A percentile compares a stretch with the other conserved stretches of the same genome.
Evolutionary conservation across 1,140 invertebrate species (phyloP).

Genomic region (Procambarus clarkii): DNA sequence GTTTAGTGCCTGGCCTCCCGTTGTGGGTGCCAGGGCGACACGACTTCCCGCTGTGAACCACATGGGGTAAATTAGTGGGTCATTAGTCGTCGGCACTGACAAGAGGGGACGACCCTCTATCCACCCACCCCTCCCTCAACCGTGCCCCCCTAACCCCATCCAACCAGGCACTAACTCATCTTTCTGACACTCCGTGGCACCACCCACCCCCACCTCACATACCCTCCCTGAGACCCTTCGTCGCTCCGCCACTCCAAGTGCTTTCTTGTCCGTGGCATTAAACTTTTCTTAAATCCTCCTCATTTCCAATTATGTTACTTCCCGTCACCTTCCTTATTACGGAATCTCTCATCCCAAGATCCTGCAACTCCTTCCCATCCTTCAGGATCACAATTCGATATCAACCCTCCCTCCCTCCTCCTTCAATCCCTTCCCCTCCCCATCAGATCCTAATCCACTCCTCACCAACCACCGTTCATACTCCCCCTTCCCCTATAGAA

Average conservation of each 20-base stretch:
- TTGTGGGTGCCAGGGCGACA: conserved; percentile 59
- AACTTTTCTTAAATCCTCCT: not conserved
- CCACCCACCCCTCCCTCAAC: not conserved
- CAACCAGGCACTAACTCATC: not conserved
- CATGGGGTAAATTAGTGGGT: conserved; percentile 67
- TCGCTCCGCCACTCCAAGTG: not conserved
- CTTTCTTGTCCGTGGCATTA: not conserved
- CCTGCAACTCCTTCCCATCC: not conserved
- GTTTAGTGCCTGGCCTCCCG: conserved; percentile 41
- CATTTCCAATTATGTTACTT: not conserved
- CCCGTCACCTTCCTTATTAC: not conserved
- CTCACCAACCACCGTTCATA: not conserved
- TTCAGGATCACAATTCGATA: too few species aligned
- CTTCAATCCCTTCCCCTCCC: not conserved
- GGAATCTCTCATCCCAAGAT: not conserved
- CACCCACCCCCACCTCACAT: not conserved
- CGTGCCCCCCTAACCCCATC: not conserved
- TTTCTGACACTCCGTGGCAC: not conserved
- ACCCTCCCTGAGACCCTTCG: not conserved
- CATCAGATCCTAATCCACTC: too few species aligned
- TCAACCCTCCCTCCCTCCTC: not conserved
- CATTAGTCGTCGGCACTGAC: conserved; percentile 67
- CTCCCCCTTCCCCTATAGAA: not conserved
- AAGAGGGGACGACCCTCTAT: conserved; percentile 31
- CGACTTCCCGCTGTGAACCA: conserved; percentile 62